Conservation (phyloP, 2,888 invertebrate species). For the Drosophila paranaensis region DNA sequence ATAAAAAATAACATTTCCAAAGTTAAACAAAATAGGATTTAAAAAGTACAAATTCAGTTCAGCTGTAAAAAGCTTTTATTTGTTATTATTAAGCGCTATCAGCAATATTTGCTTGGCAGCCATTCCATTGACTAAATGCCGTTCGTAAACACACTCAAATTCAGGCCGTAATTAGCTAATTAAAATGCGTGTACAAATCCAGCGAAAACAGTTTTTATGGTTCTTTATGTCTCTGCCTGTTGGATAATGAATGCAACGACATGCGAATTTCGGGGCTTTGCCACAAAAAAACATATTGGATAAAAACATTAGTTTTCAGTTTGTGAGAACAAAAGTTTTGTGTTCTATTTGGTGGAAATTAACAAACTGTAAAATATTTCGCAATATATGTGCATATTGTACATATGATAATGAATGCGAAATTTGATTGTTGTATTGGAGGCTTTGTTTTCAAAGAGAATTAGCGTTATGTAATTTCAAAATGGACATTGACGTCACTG, state of each 20-base stretch:
- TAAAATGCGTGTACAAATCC: slow-evolving; percentile 18
- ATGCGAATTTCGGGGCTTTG: slow-evolving; percentile 37
- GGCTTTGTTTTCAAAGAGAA: slow-evolving; percentile 16
- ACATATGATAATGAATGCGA: slow-evolving; percentile 25
- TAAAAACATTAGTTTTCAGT: slow-evolving; percentile 58
- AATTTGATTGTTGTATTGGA: slow-evolving; percentile 1
- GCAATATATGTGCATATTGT: slow-evolving; percentile 14
- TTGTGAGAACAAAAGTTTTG: slow-evolving; percentile 33
- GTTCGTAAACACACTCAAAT: not conserved
- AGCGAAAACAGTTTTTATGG: not conserved
- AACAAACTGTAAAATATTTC: slow-evolving; percentile 40
- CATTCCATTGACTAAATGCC: not conserved
- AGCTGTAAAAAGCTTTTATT: not conserved
- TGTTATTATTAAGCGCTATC: not conserved
- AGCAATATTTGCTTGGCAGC: not conserved
- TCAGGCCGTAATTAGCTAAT: slow-evolving; percentile 29
- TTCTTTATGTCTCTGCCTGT: not conserved
- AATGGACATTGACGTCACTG: slow-evolving; percentile 39
- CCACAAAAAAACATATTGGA: slow-evolving; percentile 49
- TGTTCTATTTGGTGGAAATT: slow-evolving; percentile 23
- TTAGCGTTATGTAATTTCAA: slow-evolving; percentile 39
- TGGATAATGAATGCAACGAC: slow-evolving; percentile 20
- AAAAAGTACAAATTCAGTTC: not conserved
- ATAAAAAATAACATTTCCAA: not conserved
- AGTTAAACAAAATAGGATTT: not conserved